phyloP scores from a whole-genome alignment of 1,140 invertebrate genomes.

The Lepidurus packardi region DNA sequence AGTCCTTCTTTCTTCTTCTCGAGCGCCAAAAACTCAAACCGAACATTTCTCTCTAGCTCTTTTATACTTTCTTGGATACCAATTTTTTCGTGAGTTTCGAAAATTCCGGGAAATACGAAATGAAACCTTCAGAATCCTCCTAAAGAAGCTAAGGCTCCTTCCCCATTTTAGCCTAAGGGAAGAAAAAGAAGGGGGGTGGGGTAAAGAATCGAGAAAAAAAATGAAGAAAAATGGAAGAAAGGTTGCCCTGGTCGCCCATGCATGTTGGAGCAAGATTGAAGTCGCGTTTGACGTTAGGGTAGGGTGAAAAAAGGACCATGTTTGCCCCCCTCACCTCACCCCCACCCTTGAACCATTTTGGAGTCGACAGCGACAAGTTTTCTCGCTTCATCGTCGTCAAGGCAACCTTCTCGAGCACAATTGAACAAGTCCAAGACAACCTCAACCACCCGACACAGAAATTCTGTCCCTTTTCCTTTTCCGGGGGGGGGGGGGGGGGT shows the following conservation, averaged over 20 bases:
- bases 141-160: too few species aligned
- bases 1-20: neutral
- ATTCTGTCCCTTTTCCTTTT: neutral
- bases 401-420: conserved; percentile 10
- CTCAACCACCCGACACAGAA: neutral
- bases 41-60: neutral
- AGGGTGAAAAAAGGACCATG: neutral
- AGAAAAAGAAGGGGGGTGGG: neutral
- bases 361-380: conserved; percentile 14
- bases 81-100: too few species aligned
- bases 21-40: neutral
- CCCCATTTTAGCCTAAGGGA: neutral
- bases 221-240: too few species aligned
- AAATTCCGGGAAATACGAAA: too few species aligned
- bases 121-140: too few species aligned
- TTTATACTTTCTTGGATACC: neutral
- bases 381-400: conserved; percentile 21
- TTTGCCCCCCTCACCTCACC: neutral
- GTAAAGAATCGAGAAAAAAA: neutral
- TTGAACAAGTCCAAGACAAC: neutral
- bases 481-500: too few species aligned
- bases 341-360: neutral
- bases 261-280: neutral
- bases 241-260: neutral
- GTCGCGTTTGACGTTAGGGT: neutral